Evolutionary conservation across 2,113 vertebrate genomes (phyloP), one percentile per base, ranked within the genome.

Genomic region (Corythoichthys haematopterus): DNA sequence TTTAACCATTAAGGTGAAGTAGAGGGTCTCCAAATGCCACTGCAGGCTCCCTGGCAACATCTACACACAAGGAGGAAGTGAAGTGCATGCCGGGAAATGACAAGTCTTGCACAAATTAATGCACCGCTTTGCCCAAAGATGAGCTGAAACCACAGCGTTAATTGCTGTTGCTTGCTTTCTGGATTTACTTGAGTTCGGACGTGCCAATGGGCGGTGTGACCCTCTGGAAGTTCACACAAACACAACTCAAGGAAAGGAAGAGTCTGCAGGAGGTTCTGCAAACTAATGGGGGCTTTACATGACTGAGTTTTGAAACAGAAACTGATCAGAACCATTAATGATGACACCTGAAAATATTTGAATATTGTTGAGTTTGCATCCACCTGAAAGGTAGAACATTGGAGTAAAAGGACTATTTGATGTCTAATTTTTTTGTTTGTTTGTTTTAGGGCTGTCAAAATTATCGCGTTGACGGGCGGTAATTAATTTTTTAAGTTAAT

Each of bases 21-120:
- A 10, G 16, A 58, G 15, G 38, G 38, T n/a, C 37, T n/a, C 38
- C 37, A 10, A 80, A 84, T 80, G 65, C 78, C 56, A 35, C 68
- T 76, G 36, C 67, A 69, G 68, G 78, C 57, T 58, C 71, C 83
- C 77, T 83, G 69, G 80, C 71, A 88, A 88, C 83, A 45, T 61
- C 38, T 43, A 43, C n/a, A 33, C 61, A 79, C 62, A 70, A 72
- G 76, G 57, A 80, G 75, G 75, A 81, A 75, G 80, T 79, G 36
- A 82, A 74, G 75, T 76, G 65, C 56, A 73, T 35, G 33, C 68
- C 61, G 58, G 69, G 63, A 20, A 84, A 81, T 64, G 65, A 57
- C 64, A 51, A 72, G 47, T 10, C 60, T 51, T n/a, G n/a, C 16
- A 2, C 16, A 20, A 52, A n/a, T 52, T 16, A 20, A n/a, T 16